These are phyloP conservation scores for Tetrapedia diversipes DNA, from an alignment of 2,888 invertebrate species.

Conservation along the genomic window DNA sequence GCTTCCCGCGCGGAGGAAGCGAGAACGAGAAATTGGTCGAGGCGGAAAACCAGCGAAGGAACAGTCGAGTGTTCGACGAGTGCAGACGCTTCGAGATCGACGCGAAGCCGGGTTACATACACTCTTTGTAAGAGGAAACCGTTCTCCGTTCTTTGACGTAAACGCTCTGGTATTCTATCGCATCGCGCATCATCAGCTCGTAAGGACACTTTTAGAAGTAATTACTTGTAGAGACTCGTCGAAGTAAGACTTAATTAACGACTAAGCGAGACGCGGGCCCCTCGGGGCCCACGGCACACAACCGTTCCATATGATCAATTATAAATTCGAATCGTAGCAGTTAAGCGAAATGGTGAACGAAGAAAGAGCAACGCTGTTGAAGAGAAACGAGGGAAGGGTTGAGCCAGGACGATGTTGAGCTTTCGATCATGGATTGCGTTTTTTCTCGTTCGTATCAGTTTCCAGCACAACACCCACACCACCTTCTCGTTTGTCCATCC, in stretches of 20 bases:
- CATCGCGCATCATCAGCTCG: conserved; percentile 51
- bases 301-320: conserved; percentile 78
- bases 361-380: conserved; percentile 24
- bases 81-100: conserved; percentile 22
- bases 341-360: conserved; percentile 55
- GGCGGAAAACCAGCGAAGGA: too few species aligned
- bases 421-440: conserved; percentile 43
- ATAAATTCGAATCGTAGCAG: conserved; percentile 70
- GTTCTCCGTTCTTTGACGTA: conserved; percentile 48
- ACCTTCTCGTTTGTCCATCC: conserved; percentile 35
- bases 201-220: conserved; percentile 55
- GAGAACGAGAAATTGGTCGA: neutral
- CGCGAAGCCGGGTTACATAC: conserved; percentile 7
- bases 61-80: too few species aligned
- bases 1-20: too few species aligned
- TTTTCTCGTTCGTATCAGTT: conserved; percentile 30
- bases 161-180: conserved; percentile 50
- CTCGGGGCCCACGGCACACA: conserved; percentile 67
- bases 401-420: conserved; percentile 54
- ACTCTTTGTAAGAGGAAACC: conserved; percentile 40
- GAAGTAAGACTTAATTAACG: conserved; percentile 49
- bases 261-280: conserved; percentile 57
- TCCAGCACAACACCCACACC: conserved; percentile 4
- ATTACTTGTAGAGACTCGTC: conserved; percentile 56
- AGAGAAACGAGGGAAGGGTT: neutral